Base-by-base conservation (phyloP, 2,113 vertebrate genomes). In the Strix aluco region DNA sequence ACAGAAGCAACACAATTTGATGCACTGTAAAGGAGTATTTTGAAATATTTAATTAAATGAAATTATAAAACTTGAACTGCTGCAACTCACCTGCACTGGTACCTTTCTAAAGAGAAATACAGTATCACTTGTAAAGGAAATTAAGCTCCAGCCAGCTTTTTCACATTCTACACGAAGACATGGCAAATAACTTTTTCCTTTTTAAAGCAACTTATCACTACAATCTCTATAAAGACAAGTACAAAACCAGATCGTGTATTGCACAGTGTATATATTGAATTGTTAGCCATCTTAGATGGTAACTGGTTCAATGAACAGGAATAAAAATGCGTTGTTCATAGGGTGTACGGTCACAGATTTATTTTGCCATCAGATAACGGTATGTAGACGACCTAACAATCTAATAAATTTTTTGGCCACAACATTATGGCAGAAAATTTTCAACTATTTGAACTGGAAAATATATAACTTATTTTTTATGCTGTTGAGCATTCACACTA, bases 11-110 rank as follows among this genome's bases (percentile, higher is more conserved):
- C 51, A 81, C 26, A 15, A 12, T 83, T 58, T 49, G 32, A 86
- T 88, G 86, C 63, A 75, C 72, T 94, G 58, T 30, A 86, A 62
- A 34, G 30, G 62, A 92, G n/a, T 55, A 73, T 47, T 74, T 81
- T 51, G 51, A 88, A 96, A 81, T 73, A 80, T 38, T 86, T 92
- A 5, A 85, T 77, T 93, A 89, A 90, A 89, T 77, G 16, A 49
- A 69, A 85, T 62, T 16, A 38, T 42, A 44, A 83, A 94, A 91
- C 51, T 83, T 91, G 66, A 93, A 83, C 25, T 73, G 81, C 66
- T 32, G 55, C 22, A 62, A 49, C 32, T 59, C 94, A 65, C 42
- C 40, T 94, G 87, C 62, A 72, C 47, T 87, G 71, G 13, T 71
- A 75, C 27, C 36, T 88, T 80, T 82, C 66, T 82, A 7, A 82